Conservation (phyloP, 2,888 invertebrate genomes). For the Megaustenia siamemsis region DNA sequence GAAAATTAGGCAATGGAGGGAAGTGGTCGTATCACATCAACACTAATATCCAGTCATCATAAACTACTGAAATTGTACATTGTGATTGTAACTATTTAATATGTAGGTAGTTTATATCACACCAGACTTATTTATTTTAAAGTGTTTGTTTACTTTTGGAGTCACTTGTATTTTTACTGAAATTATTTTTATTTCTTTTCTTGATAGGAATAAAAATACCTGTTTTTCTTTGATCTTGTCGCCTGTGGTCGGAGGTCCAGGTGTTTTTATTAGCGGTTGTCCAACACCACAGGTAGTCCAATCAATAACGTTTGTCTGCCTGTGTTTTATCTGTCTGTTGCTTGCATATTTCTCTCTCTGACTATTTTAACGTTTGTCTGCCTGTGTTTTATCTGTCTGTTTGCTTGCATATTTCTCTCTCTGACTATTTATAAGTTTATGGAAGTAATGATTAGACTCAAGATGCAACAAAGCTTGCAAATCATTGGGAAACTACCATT, state of each 20-base stretch:
- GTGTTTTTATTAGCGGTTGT: slow-evolving; percentile 87
- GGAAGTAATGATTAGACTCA: no score
- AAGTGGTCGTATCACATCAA: no score
- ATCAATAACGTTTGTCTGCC: background rate
- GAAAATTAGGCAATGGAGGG: no score
- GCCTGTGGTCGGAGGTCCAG: slow-evolving; percentile 86
- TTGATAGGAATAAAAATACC: slow-evolving; percentile 71
- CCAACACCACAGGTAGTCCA: slow-evolving; percentile 87
- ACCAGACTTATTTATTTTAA: no score
- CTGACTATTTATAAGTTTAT: background rate
- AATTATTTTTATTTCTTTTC: background rate
- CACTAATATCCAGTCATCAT: no score
- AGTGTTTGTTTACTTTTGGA: no score
- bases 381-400: background rate
- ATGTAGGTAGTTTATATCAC: no score
- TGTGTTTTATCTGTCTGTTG: no score
- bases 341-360: background rate
- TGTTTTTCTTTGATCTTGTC: slow-evolving; percentile 88
- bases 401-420: background rate
- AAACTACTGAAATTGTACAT: no score
- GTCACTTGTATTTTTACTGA: background rate
- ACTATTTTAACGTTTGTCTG: background rate
- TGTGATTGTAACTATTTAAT: no score
- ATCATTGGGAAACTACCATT: no score
- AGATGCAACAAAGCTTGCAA: no score